Conservation (phyloP, 2,113 vertebrate genomes). For the Sterna hirundo region DNA sequence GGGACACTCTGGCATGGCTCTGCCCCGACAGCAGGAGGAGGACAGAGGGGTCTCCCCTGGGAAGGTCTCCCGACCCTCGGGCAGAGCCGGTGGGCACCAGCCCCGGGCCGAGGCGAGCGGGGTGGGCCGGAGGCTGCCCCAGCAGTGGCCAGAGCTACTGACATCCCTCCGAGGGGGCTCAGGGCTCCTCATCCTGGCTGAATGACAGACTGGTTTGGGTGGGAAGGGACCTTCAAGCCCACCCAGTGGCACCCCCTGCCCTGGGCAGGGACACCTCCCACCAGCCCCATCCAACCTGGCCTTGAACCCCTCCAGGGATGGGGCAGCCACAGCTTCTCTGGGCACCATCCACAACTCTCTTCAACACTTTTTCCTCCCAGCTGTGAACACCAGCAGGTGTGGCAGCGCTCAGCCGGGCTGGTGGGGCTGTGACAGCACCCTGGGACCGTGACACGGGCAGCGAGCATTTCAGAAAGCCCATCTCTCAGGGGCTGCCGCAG, state of each 20-base stretch:
- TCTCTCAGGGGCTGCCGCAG: background rate
- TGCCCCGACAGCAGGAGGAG: background rate
- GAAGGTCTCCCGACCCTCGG: background rate
- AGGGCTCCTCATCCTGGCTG: accelerated
- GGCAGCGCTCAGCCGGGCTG: background rate
- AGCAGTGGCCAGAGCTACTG: accelerated
- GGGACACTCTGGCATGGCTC: background rate
- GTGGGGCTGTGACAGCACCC: background rate
- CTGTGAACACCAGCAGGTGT: accelerated
- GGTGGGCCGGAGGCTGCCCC: background rate
- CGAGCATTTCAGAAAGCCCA: background rate
- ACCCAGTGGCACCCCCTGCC: background rate
- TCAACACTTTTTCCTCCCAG: too few species aligned
- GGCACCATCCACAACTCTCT: background rate
- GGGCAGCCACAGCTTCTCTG: background rate
- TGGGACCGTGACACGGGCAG: accelerated
- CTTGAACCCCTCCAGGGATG: background rate
- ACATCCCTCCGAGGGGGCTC: accelerated
- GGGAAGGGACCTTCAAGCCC: background rate
- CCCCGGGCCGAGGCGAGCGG: background rate
- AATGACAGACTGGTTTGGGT: background rate
- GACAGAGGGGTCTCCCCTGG: background rate
- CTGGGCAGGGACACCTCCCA: background rate
- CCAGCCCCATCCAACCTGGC: background rate
- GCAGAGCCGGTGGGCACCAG: background rate